Conservation (phyloP, 2,888 invertebrate species). For the Melanchra persicariae region DNA sequence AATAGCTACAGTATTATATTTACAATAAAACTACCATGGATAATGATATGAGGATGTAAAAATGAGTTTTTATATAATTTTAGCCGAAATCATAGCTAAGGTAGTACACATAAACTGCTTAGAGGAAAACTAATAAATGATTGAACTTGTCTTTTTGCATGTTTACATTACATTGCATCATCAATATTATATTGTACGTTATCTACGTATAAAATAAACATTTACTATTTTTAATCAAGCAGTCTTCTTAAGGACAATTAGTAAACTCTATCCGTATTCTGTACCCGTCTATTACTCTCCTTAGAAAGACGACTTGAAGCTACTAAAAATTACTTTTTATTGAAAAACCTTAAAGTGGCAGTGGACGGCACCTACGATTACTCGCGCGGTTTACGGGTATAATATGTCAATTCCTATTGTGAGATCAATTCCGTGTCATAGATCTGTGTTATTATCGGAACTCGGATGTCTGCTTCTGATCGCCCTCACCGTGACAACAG, state of each 20-base stretch:
- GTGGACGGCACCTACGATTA: conserved; percentile 68
- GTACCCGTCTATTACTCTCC: conserved; percentile 7
- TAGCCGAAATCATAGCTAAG: conserved; percentile 57
- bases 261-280: conserved; percentile 26
- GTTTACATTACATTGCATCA: conserved; percentile 35
- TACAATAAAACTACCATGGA: conserved; percentile 76
- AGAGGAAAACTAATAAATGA: conserved; percentile 40
- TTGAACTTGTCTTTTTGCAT: conserved; percentile 48
- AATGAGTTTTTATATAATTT: conserved; percentile 63
- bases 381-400: conserved; percentile 46
- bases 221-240: conserved; percentile 38
- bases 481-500: conserved; percentile 21
- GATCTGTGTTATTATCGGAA: conserved; percentile 63
- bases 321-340: conserved; percentile 47
- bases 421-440: conserved; percentile 55
- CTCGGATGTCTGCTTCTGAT: conserved; percentile 57
- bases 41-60: conserved; percentile 76
- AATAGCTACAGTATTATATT: conserved; percentile 75
- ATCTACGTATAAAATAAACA: conserved; percentile 47
- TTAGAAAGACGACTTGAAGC: conserved; percentile 59
- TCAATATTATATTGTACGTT: conserved; percentile 35
- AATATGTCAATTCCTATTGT: conserved; percentile 62
- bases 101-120: conserved; percentile 47
- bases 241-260: conserved; percentile 36
- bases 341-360: conserved; percentile 64